These are phyloP conservation scores for Ictidomys tridecemlineatus DNA, from an alignment of 2,113 vertebrate species.

Conservation along the genomic window DNA sequence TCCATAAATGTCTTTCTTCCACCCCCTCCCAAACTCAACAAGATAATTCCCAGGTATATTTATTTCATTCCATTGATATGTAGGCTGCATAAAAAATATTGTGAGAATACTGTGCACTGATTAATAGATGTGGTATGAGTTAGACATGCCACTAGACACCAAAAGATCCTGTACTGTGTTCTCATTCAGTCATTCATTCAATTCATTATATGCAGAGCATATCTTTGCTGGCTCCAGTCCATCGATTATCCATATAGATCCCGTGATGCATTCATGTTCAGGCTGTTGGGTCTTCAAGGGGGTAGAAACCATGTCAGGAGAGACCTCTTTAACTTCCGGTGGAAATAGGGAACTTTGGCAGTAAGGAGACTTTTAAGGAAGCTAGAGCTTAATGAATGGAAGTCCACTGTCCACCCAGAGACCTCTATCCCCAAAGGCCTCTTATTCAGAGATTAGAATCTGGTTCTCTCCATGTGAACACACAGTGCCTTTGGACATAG, in stretches of 20 bases:
- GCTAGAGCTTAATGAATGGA: not conserved
- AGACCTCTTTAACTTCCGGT: not conserved
- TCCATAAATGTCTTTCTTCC: not conserved
- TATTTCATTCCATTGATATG: not conserved
- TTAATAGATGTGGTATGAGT: not conserved
- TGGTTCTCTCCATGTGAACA: not conserved
- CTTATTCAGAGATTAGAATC: not conserved
- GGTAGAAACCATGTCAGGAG: not conserved
- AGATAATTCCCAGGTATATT: not conserved
- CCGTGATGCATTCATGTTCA: not conserved
- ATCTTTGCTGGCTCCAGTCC: not conserved
- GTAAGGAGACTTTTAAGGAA: not conserved
- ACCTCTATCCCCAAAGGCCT: not conserved
- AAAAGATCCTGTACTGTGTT: not conserved
- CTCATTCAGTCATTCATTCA: not conserved
- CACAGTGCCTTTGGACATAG: not conserved
- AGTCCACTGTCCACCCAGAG: rapidly evolving
- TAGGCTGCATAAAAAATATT: not conserved
- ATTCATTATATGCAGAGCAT: not conserved
- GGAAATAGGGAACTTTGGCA: not conserved
- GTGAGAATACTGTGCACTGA: not conserved
- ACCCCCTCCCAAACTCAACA: not conserved
- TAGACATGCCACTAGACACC: not conserved
- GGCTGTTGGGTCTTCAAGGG: not conserved
- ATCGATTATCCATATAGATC: not conserved